Evolutionary conservation across 2,888 invertebrate genomes (phyloP), one percentile per base, ranked within the genome.

Genomic region (Hirtodrosophila duncani): DNA sequence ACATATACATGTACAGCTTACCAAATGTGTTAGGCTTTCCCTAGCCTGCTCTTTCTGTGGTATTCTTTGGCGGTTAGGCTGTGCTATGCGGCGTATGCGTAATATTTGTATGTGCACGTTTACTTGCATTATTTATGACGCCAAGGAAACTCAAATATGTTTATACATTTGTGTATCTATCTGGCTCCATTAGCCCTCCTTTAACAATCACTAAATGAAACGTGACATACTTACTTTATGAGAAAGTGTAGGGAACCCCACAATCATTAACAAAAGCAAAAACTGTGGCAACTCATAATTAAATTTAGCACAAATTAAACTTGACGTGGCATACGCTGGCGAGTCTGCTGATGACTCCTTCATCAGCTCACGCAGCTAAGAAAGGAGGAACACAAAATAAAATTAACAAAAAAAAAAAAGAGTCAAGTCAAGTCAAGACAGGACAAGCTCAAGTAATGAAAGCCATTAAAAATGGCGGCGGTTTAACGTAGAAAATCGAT

Each of bases 401-500:
- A 31, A 45, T 16, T 4, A 7, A 7, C 13, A 9, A 11, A 13
- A 4, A 23, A 23, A 5, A 23, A 31, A 10, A 16, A 33, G 11
- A n/a, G 3, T 3, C 3, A 8, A 4, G 44, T 17, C 21, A 55
- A 8, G 55, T 13, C 16, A 24, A 29, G 38, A 26, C 39, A 60
- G 48, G 67, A 70, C 46, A 50, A 67, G 48, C 59, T 34, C 57
- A 49, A 67, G 60, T 67, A 80, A 72, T 80, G 74, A 80, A 80
- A 71, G 50, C 55, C 74, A 72, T 80, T 80, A 72, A 72, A 77
- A 77, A 80, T 67, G 81, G 64, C 65, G 65, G 26, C 57, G 74
- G 55, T 60, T 77, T 58, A 62, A 62, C 43, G n/a, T 37, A 51
- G 66, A 72, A 72, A 72, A 80, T 72, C 72, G 72, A 72, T 72